Conservation (phyloP, 1,140 invertebrate species). For the Limonius californicus region DNA sequence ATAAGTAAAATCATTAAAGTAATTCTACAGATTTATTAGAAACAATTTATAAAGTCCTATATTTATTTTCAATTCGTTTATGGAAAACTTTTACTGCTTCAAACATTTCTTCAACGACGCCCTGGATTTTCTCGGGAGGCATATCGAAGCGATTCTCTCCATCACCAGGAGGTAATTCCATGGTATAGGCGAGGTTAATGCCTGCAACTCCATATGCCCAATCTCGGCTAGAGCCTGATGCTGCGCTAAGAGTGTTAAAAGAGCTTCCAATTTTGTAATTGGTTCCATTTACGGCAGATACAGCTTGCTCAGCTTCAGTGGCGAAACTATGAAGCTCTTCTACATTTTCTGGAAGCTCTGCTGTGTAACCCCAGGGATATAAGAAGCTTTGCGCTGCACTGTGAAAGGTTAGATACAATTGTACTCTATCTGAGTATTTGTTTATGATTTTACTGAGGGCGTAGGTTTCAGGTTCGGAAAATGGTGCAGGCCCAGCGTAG, state of each 20-base stretch:
- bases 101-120: neutral
- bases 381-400: constrained; percentile 63
- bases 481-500: constrained; percentile 65
- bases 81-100: neutral
- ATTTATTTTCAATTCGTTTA: too few species aligned
- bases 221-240: constrained; percentile 58
- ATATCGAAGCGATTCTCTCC: constrained; percentile 25
- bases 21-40: too few species aligned
- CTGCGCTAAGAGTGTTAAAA: constrained; percentile 57
- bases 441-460: constrained; percentile 55
- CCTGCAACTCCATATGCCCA: constrained; percentile 59
- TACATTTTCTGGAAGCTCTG: constrained; percentile 52
- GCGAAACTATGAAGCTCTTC: constrained; percentile 43
- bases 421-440: constrained; percentile 47
- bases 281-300: constrained; percentile 57
- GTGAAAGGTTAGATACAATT: constrained; percentile 68
- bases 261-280: constrained; percentile 64
- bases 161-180: constrained; percentile 62
- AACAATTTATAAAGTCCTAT: too few species aligned
- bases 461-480: constrained; percentile 72
- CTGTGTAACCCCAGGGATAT: constrained; percentile 65
- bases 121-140: constrained; percentile 4
- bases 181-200: constrained; percentile 62
- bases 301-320: constrained; percentile 3
- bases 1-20: too few species aligned